phyloP scores from a whole-genome alignment of 2,797 vertebrate genomes.

The Enteromius fasciolatus region DNA sequence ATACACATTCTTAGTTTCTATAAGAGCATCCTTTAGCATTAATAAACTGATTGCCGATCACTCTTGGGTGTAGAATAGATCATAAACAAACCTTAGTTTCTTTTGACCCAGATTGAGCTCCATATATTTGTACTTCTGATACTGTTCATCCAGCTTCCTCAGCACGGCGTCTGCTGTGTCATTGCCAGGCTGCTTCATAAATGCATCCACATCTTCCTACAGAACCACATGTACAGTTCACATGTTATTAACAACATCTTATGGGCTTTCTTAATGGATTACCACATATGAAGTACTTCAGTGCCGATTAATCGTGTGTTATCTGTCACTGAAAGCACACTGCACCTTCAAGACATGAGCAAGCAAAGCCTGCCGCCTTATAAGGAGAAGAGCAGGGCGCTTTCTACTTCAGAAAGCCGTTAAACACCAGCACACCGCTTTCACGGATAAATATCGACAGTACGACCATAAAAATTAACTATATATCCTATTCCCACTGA shows the following conservation, averaged over 20 bases:
- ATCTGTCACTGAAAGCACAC: not conserved
- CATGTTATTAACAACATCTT: not conserved
- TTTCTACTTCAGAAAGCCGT: conserved; percentile 5
- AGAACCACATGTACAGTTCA: conserved; percentile 27
- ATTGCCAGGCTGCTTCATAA: conserved; percentile 96
- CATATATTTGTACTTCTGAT: conserved; percentile 99
- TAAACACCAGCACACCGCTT: not conserved
- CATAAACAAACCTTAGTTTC: conserved; percentile 86
- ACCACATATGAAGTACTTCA: not conserved
- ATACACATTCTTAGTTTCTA: not conserved
- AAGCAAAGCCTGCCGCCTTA: conserved; percentile 48
- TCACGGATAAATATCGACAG: not conserved
- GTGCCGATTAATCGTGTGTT: not conserved
- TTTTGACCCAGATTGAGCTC: conserved; percentile 97
- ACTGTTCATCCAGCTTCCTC: conserved; percentile 94
- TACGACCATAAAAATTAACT: accelerated
- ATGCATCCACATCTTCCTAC: conserved; percentile 97
- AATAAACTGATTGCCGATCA: not conserved
- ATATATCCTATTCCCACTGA: conserved; percentile 71
- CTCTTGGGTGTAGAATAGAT: not conserved
- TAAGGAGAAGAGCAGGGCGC: conserved; percentile 44
- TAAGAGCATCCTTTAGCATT: not conserved
- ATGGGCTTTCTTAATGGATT: not conserved
- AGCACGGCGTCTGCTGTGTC: conserved; percentile 91
- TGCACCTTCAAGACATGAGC: conserved; percentile 27